phyloP scores from a whole-genome alignment of 2,797 vertebrate genomes.

The Periparus ater region DNA sequence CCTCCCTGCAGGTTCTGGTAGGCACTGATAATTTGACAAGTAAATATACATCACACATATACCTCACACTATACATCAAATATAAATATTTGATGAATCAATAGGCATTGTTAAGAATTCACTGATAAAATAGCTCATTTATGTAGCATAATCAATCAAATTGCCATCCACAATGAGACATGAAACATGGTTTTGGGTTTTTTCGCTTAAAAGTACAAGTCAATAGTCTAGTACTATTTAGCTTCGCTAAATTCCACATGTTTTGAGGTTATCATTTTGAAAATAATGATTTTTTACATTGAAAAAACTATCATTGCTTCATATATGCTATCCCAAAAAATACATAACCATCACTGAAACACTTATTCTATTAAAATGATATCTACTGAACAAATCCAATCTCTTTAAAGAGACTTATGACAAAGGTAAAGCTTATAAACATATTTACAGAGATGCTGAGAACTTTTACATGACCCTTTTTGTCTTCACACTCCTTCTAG shows the following conservation, averaged over 20 bases:
- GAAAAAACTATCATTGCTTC: neutral
- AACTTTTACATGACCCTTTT: neutral
- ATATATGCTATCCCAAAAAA: neutral
- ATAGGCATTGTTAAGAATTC: neutral
- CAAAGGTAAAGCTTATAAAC: neutral
- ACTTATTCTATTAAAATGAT: rapidly evolving
- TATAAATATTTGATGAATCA: neutral
- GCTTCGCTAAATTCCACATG: neutral
- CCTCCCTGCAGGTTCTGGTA: neutral
- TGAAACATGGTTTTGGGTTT: neutral
- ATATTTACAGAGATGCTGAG: neutral
- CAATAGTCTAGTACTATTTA: neutral
- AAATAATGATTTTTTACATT: neutral
- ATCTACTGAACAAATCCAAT: neutral
- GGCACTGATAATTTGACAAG: neutral
- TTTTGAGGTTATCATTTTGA: neutral
- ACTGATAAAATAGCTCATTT: neutral
- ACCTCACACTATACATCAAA: too few species aligned
- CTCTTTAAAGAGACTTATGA: neutral
- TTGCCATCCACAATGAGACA: neutral
- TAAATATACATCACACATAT: neutral
- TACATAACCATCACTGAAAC: neutral
- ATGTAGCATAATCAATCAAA: neutral
- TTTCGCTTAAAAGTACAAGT: neutral
- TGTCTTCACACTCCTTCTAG: neutral